Evolutionary conservation across 2,797 vertebrate species (phyloP).

Genomic region (Enteromius radiatus): DNA sequence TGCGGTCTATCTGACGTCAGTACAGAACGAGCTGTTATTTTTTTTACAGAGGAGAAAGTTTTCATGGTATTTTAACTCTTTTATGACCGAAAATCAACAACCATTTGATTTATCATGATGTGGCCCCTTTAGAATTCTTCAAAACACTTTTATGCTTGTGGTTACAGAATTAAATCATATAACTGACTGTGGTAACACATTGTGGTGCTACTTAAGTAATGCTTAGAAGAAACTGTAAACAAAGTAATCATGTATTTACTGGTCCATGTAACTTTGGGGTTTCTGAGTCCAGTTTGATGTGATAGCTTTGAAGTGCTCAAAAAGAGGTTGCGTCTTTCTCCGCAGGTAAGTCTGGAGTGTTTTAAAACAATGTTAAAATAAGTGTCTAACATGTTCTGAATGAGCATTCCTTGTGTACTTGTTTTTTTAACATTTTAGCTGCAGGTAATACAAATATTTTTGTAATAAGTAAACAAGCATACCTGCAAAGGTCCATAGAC

Average conservation of each 20-base stretch:
- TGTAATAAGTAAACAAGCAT: background rate
- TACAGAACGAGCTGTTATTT: background rate
- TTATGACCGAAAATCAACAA: background rate
- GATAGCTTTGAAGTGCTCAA: conserved; percentile 66
- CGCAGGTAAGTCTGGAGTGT: conserved; percentile 79
- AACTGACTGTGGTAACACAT: background rate
- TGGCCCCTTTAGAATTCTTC: background rate
- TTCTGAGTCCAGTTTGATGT: conserved; percentile 70
- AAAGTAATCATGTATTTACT: conserved; percentile 78
- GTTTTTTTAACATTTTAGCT: background rate
- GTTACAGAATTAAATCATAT: background rate
- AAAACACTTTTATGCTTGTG: background rate
- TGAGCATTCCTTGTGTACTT: background rate
- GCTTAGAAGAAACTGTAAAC: background rate
- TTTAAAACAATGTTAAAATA: conserved; percentile 34
- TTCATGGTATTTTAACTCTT: background rate
- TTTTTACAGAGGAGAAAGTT: background rate
- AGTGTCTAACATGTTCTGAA: background rate
- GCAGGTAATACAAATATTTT: background rate
- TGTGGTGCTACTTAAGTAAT: background rate
- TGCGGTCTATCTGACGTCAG: background rate
- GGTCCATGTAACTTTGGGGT: conserved; percentile 75
- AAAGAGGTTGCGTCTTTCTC: conserved; percentile 84
- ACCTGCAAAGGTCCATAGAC: conserved; percentile 87
- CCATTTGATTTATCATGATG: background rate